These are phyloP conservation scores for Lepus europaeus DNA, from an alignment of 2,113 vertebrate genomes.

Conservation along the genomic window DNA sequence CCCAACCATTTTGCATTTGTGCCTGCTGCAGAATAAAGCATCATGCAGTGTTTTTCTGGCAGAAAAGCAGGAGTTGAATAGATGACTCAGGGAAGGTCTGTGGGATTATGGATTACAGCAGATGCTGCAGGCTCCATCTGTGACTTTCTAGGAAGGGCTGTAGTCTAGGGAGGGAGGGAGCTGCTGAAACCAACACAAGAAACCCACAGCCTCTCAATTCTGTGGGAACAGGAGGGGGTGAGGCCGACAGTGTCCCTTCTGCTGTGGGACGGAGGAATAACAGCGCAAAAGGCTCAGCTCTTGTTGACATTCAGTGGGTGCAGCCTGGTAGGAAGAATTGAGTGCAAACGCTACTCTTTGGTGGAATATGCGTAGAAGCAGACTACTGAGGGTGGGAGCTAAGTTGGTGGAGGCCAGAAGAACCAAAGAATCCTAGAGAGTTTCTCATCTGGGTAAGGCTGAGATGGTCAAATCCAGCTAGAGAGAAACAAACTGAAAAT, in stretches of 20 bases:
- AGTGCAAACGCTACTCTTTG: background rate
- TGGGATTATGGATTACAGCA: background rate
- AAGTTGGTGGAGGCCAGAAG: background rate
- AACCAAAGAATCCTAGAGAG: background rate
- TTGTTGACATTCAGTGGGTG: background rate
- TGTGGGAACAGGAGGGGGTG: background rate
- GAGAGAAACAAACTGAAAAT: background rate
- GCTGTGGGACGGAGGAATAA: background rate
- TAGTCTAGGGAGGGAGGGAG: background rate
- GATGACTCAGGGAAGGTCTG: background rate
- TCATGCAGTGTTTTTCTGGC: background rate
- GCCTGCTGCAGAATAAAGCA: background rate
- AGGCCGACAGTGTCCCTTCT: background rate
- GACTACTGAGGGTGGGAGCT: background rate
- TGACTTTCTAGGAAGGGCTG: background rate
- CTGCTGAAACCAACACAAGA: background rate
- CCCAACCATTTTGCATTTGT: background rate
- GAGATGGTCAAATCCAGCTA: background rate
- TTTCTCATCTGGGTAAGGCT: background rate
- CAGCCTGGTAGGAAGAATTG: background rate
- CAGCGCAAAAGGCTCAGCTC: background rate
- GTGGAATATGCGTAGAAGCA: background rate
- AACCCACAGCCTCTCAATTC: background rate
- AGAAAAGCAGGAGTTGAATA: background rate
- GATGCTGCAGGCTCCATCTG: background rate